Evolutionary conservation across 2,888 invertebrate genomes (phyloP), one percentile per base, ranked within the genome.

Genomic region (Leuctra nigra): DNA sequence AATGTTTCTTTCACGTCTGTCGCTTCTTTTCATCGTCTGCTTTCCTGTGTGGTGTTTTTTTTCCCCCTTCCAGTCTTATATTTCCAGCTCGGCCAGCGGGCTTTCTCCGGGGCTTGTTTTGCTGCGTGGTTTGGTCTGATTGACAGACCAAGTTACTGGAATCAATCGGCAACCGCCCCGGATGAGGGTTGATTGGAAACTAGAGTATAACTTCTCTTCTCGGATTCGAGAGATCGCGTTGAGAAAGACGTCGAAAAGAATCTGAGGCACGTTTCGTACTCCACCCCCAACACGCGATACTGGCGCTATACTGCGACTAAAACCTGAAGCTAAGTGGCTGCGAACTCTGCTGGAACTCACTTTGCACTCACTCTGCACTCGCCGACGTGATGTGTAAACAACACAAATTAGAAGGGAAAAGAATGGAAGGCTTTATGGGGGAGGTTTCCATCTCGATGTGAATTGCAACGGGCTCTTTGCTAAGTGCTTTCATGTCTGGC

Each of bases 171-270:
- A 20, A 14, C 25, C 6, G n/a, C 50, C 14, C 18, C n/a, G 50
- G 50, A 50, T 22, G 50, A 22, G 35, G 50, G 36, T 33, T 50
- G 50, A 50, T 50, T 50, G 50, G 50, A 50, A 50, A 50, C 18
- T 20, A 18, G 50, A 50, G 50, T 35, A 29, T 29, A 29, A 11
- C 7, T 7, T 29, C 39, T 4, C 18, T n/a, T 14, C 39, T 39
- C 39, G 39, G n/a, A 14, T 16, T 14, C 13, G 18, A 16, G n/a
- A 16, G n/a, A 39, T 16, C 16, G 16, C n/a, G 24, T 16, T 18
- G 47, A 29, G 29, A 35, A 50, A 50, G 50, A 50, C 33, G 33
- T 22, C 22, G 3, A 16, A 11, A 35, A 7, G 22, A 14, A 11
- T 33, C 35, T 11, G 9, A 14, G 18, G 50, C 50, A 50, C 50